Evolutionary conservation across 1,140 invertebrate species (phyloP), one percentile per base, ranked within the genome.

Genomic region (Oppia nitens): DNA sequence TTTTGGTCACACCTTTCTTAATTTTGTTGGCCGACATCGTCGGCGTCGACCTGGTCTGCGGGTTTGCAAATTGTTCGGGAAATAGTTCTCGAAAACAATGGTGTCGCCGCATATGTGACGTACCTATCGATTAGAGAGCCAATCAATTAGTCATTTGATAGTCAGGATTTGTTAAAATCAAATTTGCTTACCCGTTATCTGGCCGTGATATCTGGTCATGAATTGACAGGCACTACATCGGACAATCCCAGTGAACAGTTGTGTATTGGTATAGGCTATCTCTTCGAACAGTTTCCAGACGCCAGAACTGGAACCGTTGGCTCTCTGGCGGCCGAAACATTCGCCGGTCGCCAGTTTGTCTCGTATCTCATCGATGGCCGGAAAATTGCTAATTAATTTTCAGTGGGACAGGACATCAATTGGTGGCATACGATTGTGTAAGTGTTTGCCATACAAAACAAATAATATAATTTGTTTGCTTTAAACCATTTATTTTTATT

Each of bases 261-360:
- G 27, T 17, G 14, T 61, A 17, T 50, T 28, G 23, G 23, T 32
- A 26, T 61, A 61, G 17, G 54, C 54, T 4, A 57, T 47, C 25
- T 61, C 60, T 26, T 61, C 58, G 47, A 61, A 61, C 11, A 61
- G 27, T 3, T 47, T n/a, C 60, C 60, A 61, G 26, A 61, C 60
- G 24, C 57, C 60, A 14, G 60, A 61, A 20, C 23, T 28, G 12
- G 60, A 60, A 40, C 52, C 28, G 9, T 29, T 52, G 21, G 54
- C 27, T 24, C 60, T 47, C 23, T 24, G 24, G n/a, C 60, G 47
- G 20, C 23, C 47, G 32, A 48, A 61, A 50, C 60, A 61, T 48
- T 61, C 54, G 11, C 49, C 55, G 3, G 54, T 27, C 21, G 52
- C 27, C 11, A 61, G 25, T 50, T 57, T 61, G 29, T 20, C 47